A percentile compares a stretch with the other conserved stretches of the same genome.
These are phyloP conservation scores for Hydropsyche betteni DNA, from an alignment of 2,888 invertebrate species.

Conservation along the genomic window DNA sequence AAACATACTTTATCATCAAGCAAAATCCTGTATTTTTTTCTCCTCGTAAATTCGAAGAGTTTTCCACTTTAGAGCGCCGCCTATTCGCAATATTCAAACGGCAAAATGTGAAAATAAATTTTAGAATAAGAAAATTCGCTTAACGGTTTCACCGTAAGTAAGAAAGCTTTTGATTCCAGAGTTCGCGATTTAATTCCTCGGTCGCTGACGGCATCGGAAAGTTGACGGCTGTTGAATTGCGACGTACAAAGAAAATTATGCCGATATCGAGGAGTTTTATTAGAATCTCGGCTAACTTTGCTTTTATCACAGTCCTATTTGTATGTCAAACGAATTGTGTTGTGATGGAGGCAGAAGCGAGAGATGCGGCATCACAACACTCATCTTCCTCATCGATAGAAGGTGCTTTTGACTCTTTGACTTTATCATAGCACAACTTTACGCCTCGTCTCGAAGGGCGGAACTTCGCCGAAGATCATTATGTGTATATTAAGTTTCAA, in stretches of 20 bases:
- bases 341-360: not conserved
- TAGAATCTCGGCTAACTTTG: not conserved
- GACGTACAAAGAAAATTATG: conserved; percentile 18
- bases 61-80: too few species aligned
- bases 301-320: conserved; percentile 22
- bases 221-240: not conserved
- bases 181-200: not conserved
- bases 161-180: not conserved
- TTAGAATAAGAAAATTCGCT: too few species aligned
- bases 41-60: not conserved
- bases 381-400: conserved; percentile 13
- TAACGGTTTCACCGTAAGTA: too few species aligned
- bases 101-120: too few species aligned
- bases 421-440: conserved; percentile 18
- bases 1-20: conserved; percentile 6
- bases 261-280: conserved; percentile 28
- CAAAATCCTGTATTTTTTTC: not conserved
- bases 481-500: conserved; percentile 36
- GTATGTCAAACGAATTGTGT: conserved; percentile 15
- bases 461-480: conserved; percentile 32
- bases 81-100: too few species aligned
- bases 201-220: too few species aligned
- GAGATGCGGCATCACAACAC: not conserved
- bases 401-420: conserved; percentile 24
- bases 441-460: conserved; percentile 1